Evolutionary conservation across 2,888 invertebrate genomes (phyloP), one percentile per base, ranked within the genome.

Genomic region (Philereme transversata): DNA sequence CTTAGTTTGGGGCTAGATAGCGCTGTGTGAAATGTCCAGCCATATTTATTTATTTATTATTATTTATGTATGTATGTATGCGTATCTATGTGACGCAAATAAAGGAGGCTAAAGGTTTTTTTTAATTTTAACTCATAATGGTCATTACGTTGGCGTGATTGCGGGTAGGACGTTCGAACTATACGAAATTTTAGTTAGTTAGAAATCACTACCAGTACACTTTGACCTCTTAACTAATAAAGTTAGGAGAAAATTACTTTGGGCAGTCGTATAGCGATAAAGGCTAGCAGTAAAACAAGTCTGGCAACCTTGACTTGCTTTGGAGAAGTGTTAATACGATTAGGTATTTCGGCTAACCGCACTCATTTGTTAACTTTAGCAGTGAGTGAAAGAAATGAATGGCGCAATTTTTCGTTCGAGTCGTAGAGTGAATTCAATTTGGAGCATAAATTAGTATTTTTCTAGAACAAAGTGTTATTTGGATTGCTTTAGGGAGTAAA

Each of bases 241-340:
- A 50, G 9, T 44, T 46, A 46, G 10, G 34, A 59, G 44, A 50
- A 50, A 51, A 55, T 50, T 36, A 43, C 33, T 51, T 35, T 45
- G n/a, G 10, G n/a, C 34, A 56, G 51, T 47, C 51, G 22, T 11
- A 54, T 59, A 35, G 46, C 38, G 44, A 54, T 51, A 44, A 60
- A 57, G 35, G 36, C 40, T 41, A 57, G 44, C 51, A 40, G 54
- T 57, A 55, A 51, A 60, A 62, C 56, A 51, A 45, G 67, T 64
- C 62, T 65, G n/a, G 49, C 50, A 65, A 59, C 69, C 69, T 69
- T 69, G 69, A 55, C 62, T 62, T 46, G 52, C 22, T 41, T 64
- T 51, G 58, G 50, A 41, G 41, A 36, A 50, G 65, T 65, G 54
- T 41, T 63, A 60, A 62, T 58, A 49, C 55, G 59, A 65, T 69